A percentile compares a stretch with the other conserved stretches of the same genome.
Evolutionary conservation across 2,113 vertebrate species (phyloP).

Genomic region (Thoracochromis brauschi): DNA sequence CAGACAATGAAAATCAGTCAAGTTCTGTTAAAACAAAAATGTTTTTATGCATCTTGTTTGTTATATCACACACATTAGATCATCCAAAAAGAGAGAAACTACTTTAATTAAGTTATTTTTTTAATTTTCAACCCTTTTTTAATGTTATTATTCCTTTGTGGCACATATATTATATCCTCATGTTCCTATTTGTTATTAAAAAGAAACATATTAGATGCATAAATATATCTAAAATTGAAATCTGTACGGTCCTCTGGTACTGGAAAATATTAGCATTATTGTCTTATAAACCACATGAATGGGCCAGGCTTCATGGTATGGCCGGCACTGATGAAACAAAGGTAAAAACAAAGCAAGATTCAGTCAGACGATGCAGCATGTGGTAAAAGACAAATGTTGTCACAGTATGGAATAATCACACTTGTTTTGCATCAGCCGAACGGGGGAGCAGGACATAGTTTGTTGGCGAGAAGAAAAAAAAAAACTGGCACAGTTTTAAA

Average conservation of each 20-base stretch:
- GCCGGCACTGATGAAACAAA: neutral
- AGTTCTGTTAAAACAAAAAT: neutral
- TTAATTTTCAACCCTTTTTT: neutral
- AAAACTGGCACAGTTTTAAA: conserved; percentile 18
- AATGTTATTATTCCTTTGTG: neutral
- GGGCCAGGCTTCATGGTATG: neutral
- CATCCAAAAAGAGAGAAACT: neutral
- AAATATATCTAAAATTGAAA: neutral
- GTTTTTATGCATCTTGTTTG: neutral
- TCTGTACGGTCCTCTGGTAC: rapidly evolving
- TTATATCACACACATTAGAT: neutral
- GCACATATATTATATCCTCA: neutral
- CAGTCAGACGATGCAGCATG: neutral
- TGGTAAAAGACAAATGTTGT: conserved; percentile 19
- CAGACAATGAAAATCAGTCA: neutral
- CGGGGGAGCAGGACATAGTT: neutral
- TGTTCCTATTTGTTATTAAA: neutral
- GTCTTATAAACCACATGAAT: neutral
- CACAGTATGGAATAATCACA: conserved; percentile 30
- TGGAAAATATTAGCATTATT: neutral
- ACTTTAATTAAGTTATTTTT: neutral
- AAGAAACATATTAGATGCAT: rapidly evolving
- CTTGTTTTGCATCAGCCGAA: neutral
- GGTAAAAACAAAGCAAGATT: neutral
- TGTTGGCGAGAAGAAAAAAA: neutral